phyloP scores from a whole-genome alignment of 2,797 vertebrate species.

The Phrynocephalus guinanensis region DNA sequence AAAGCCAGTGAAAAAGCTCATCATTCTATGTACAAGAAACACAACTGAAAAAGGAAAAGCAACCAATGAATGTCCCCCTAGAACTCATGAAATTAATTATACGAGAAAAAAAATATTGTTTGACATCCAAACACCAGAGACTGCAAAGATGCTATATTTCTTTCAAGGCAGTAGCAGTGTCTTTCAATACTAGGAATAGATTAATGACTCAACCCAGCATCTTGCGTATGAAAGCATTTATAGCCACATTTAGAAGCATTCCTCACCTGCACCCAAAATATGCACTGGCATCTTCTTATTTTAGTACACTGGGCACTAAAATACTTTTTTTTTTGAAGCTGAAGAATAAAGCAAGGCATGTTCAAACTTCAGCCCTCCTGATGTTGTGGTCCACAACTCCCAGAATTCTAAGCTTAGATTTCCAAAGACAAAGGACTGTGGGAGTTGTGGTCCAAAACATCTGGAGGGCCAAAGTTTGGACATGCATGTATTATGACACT shows the following conservation, averaged over 20 bases:
- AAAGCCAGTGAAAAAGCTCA: neutral
- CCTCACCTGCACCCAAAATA: constrained; percentile 48
- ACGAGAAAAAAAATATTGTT: neutral
- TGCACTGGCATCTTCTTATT: constrained; percentile 47
- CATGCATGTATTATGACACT: constrained; percentile 46
- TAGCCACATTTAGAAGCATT: constrained; percentile 34
- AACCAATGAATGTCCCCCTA: neutral
- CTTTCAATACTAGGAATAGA: constrained; percentile 5
- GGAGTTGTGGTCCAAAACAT: no score
- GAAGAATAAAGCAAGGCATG: constrained; percentile 8
- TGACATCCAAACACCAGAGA: neutral
- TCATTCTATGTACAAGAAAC: neutral
- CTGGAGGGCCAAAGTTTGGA: neutral
- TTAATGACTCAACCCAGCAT: constrained; percentile 24
- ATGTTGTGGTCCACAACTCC: no score
- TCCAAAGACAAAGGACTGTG: no score
- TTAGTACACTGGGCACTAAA: constrained; percentile 46
- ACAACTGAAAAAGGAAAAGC: neutral
- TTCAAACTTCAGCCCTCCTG: no score
- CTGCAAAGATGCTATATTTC: neutral
- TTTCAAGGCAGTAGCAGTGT: neutral
- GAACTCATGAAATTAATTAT: neutral
- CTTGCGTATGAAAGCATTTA: constrained; percentile 14
- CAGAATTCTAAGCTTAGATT: no score
- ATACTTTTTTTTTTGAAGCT: constrained; percentile 45